These are phyloP conservation scores for Adoxophyes honmai DNA, from an alignment of 1,140 invertebrate genomes.

Conservation along the genomic window DNA sequence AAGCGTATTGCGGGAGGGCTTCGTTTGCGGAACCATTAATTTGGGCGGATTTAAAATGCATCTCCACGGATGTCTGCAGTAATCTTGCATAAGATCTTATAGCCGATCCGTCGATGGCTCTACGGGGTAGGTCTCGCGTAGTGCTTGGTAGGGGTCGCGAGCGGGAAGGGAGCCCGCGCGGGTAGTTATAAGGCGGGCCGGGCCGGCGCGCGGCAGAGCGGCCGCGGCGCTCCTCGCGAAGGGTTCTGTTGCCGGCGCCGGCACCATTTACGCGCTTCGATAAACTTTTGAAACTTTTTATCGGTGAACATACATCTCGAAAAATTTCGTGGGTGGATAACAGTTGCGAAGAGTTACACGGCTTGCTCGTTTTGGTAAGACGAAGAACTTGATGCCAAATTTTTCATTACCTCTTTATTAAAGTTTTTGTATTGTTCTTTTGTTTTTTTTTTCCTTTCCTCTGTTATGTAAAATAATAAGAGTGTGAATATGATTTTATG, in stretches of 20 bases:
- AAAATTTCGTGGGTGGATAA: slow-evolving; percentile 2
- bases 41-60: slow-evolving; percentile 12
- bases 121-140: background rate
- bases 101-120: slow-evolving; percentile 7
- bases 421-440: background rate
- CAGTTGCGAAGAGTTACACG: slow-evolving; percentile 3
- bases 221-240: slow-evolving; percentile 32
- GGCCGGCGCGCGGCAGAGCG: slow-evolving; percentile 41
- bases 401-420: background rate
- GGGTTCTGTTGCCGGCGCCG: slow-evolving; percentile 23
- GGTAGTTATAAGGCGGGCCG: slow-evolving; percentile 43
- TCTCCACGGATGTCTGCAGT: slow-evolving; percentile 12
- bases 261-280: slow-evolving; percentile 28
- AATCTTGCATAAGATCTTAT: slow-evolving; percentile 12
- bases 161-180: slow-evolving; percentile 36
- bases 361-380: slow-evolving; percentile 5
- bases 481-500: no score
- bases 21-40: slow-evolving; percentile 12
- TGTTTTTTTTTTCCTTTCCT: background rate
- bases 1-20: background rate
- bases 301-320: background rate
- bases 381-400: background rate
- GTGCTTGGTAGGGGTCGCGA: slow-evolving; percentile 14
- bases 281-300: slow-evolving; percentile 36
- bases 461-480: no score